Base-by-base conservation (phyloP, 2,888 invertebrate species). In the Bugula neritina region DNA sequence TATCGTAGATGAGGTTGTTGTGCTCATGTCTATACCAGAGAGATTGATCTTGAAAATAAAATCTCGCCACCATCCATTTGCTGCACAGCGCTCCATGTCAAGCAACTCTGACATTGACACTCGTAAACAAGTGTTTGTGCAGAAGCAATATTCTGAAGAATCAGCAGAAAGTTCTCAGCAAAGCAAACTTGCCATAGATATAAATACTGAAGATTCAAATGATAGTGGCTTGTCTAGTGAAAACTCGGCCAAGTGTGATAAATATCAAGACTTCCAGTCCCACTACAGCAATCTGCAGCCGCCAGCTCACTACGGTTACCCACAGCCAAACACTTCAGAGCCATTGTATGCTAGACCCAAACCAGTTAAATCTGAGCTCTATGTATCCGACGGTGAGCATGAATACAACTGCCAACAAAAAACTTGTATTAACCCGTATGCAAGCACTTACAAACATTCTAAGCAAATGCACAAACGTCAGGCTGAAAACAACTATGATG, bases 1-100 rank as follows among this genome's bases (percentile, higher is more conserved):
- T 96, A 94, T 94, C 77, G 87, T 99, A 80, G 98, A 99, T 85
- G 99, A 99, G 85, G 99, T 99, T 75, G 99, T 99, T 77, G 94
- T 98, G 81, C 94, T 98, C 80, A 97, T 99, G 94, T 96, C 96
- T 81, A 99, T 99, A 86, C 98, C 99, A 3, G 89, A 96, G 81
- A 89, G 98, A 78, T 88, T 99, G 81, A 90, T 98, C 76, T 88
- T 99, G 75, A 94, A 94, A 78, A 96, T 96, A 76, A 89, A 82
- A 71, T 81, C 82, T 54, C 77, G 77, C 43, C 72, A 71, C 34
- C 43, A 43, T 5, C 43, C 5, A 17, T 43, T 10, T 43, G 5
- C 43, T 10, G 10, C 5, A 43, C 54, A 43, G 35, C 23, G 70
- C 13, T 52, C 23, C 1, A 35, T 31, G 5, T 52, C 10, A 54